Conservation (phyloP, 2,113 vertebrate species). For the Dipodomys ordii region DNA sequence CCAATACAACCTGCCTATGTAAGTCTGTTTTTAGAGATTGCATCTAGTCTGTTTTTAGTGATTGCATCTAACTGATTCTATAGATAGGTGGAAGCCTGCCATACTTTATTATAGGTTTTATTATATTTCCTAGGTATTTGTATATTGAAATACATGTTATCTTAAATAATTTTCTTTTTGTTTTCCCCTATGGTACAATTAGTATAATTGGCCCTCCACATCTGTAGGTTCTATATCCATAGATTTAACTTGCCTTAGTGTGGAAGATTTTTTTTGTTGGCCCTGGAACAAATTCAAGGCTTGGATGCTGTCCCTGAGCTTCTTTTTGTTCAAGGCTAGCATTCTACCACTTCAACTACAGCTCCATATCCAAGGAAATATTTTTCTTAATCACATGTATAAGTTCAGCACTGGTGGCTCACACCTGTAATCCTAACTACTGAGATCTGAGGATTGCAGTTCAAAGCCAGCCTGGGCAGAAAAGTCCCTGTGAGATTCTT, state of each 20-base stretch:
- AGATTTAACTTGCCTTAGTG: neutral
- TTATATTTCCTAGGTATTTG: conserved; percentile 48
- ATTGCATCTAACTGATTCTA: conserved; percentile 24
- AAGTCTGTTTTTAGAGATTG: conserved; percentile 32
- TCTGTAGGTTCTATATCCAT: neutral
- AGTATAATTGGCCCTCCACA: neutral
- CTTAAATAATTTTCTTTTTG: conserved; percentile 48
- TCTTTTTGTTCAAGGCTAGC: too few relatives aligned
- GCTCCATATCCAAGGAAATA: too few relatives aligned
- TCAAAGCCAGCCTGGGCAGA: too few relatives aligned
- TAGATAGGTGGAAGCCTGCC: neutral
- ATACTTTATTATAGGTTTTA: conserved; percentile 29
- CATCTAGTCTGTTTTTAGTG: conserved; percentile 36
- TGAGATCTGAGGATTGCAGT: too few relatives aligned
- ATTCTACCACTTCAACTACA: too few relatives aligned
- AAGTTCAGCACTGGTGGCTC: too few relatives aligned
- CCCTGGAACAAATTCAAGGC: too few relatives aligned
- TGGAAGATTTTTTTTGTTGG: neutral
- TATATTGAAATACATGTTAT: conserved; percentile 47
- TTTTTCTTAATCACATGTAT: too few relatives aligned
- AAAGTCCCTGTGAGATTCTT: too few relatives aligned
- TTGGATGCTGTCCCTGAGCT: too few relatives aligned
- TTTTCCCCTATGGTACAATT: conserved; percentile 52
- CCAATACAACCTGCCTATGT: neutral
- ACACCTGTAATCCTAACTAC: too few relatives aligned